These are phyloP conservation scores for Notechis scutatus DNA, from an alignment of 2,113 vertebrate species.

Conservation along the genomic window DNA sequence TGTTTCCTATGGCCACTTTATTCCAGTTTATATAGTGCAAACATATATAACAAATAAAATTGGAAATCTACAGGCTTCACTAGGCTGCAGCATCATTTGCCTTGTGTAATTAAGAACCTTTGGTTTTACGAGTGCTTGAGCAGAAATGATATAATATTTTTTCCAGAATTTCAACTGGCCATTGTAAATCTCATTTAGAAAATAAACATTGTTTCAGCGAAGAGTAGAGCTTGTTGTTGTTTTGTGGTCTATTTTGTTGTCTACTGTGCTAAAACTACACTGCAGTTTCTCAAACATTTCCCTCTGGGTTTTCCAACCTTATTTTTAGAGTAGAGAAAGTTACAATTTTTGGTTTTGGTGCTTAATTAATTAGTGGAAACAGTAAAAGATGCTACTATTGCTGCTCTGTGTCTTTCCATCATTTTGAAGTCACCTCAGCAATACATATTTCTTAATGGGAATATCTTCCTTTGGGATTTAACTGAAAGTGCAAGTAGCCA, in stretches of 20 bases:
- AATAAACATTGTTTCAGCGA: not conserved
- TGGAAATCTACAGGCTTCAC: slow-evolving; percentile 29
- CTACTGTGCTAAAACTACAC: not conserved
- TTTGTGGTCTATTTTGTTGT: not conserved
- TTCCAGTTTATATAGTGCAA: slow-evolving; percentile 24
- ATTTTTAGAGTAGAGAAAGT: not conserved
- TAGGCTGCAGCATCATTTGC: slow-evolving; percentile 14
- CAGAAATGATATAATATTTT: not conserved
- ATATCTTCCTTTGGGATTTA: not conserved
- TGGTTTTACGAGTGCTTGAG: not conserved
- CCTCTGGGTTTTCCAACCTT: not conserved
- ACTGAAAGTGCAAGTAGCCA: not conserved
- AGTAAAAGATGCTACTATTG: not conserved
- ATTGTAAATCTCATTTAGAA: slow-evolving; percentile 21
- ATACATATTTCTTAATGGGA: not conserved
- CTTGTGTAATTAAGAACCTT: slow-evolving; percentile 10
- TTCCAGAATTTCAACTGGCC: not conserved
- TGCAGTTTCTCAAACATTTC: not conserved
- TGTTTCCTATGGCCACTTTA: slow-evolving; percentile 5
- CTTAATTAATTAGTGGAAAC: not conserved
- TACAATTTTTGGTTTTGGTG: not conserved
- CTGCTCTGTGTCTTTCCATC: not conserved
- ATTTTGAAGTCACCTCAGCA: not conserved
- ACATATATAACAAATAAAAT: slow-evolving; percentile 30
- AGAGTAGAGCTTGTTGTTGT: not conserved